phyloP scores from a whole-genome alignment of 2,797 vertebrate species.

The Champsocephalus gunnari region DNA sequence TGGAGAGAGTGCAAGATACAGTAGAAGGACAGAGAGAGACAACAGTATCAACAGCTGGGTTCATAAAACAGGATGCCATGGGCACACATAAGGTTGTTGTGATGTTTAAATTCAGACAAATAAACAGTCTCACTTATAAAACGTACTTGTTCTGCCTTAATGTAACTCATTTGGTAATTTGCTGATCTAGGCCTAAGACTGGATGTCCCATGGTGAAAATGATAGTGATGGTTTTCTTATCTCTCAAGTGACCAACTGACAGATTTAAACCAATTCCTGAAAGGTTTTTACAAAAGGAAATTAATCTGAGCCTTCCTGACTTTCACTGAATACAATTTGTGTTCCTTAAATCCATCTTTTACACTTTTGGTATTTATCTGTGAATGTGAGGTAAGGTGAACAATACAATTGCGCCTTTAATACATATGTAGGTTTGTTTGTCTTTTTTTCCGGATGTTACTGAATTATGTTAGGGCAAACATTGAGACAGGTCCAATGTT shows the following conservation, averaged over 20 bases:
- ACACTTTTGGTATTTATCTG: background rate
- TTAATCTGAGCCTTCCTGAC: background rate
- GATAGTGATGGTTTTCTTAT: background rate
- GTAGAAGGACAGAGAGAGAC: background rate
- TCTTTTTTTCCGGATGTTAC: background rate
- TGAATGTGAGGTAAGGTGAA: background rate
- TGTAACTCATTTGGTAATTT: slow-evolving; percentile 10
- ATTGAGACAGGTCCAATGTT: background rate
- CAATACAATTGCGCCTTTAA: background rate
- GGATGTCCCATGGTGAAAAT: background rate
- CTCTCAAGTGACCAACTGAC: too few relatives aligned
- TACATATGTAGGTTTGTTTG: background rate
- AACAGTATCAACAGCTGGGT: slow-evolving; percentile 33
- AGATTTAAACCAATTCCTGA: background rate
- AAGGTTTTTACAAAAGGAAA: background rate
- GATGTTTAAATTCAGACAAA: background rate
- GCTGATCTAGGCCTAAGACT: background rate
- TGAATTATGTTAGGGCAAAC: background rate
- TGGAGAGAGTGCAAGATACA: slow-evolving; percentile 24
- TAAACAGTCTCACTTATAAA: background rate
- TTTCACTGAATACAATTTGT: background rate
- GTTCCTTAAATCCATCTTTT: background rate
- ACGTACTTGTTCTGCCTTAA: background rate
- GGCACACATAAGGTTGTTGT: background rate
- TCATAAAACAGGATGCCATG: slow-evolving; percentile 1